Conservation (phyloP, 2,888 invertebrate genomes). For the Ypsolopha sequella region DNA sequence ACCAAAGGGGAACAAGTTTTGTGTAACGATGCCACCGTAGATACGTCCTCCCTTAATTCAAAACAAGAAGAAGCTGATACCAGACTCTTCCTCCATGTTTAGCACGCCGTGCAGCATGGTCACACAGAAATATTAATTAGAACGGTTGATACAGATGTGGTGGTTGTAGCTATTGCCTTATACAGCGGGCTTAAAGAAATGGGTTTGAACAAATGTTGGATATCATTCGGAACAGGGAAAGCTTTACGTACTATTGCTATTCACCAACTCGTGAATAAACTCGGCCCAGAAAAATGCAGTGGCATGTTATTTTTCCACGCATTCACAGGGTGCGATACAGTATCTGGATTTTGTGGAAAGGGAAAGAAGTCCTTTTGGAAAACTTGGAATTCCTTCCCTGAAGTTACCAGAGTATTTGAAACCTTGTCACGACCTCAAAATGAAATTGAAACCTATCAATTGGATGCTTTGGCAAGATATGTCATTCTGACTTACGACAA, state of each 20-base stretch:
- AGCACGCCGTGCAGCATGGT: slow-evolving; percentile 8
- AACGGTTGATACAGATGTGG: slow-evolving; percentile 9
- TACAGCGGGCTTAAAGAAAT: slow-evolving; percentile 1
- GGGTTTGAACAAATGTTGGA: too few species aligned
- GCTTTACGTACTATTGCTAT: slow-evolving; percentile 1
- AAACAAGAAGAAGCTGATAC: neutral
- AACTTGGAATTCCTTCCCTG: too few species aligned
- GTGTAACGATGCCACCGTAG: slow-evolving; percentile 8
- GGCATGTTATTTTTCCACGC: slow-evolving; percentile 7
- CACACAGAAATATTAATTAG: slow-evolving; percentile 8
- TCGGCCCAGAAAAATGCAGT: slow-evolving; percentile 9
- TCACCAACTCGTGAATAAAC: slow-evolving; percentile 8
- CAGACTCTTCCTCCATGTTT: slow-evolving; percentile 8
- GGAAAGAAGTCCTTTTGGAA: too few species aligned
- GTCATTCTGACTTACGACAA: slow-evolving; percentile 4
- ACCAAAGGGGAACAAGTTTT: slow-evolving; percentile 5
- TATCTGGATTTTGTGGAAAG: slow-evolving; percentile 9
- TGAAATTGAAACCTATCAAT: slow-evolving; percentile 6
- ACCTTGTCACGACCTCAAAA: too few species aligned
- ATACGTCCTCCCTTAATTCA: slow-evolving; percentile 7
- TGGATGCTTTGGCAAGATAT: slow-evolving; percentile 6
- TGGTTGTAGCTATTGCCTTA: slow-evolving; percentile 1
- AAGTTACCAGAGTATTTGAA: too few species aligned
- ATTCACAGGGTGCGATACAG: slow-evolving; percentile 9
- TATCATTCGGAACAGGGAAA: too few species aligned